Evolutionary conservation across 2,888 invertebrate genomes (phyloP).

Genomic region (Drosophila infuscata): DNA sequence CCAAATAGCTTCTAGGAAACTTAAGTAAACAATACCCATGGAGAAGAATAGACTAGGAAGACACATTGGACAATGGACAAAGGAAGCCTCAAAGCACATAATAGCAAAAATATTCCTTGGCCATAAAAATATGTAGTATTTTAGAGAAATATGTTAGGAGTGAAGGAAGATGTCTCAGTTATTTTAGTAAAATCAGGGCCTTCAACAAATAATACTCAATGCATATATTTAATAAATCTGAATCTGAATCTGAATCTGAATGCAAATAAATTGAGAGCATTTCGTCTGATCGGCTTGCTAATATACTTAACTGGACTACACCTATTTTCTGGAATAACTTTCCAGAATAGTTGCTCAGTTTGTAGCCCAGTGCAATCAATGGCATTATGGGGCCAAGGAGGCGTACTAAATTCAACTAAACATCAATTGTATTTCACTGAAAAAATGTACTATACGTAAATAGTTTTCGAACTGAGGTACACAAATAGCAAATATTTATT

Average conservation of each 20-base stretch:
- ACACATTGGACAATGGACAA: background rate
- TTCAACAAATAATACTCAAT: too few species aligned
- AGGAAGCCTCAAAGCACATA: background rate
- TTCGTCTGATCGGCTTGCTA: too few species aligned
- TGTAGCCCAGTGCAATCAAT: slow-evolving; percentile 3
- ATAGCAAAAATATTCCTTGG: background rate
- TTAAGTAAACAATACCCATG: background rate
- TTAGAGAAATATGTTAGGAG: background rate
- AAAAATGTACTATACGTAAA: background rate
- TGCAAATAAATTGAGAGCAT: too few species aligned
- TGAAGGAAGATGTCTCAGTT: background rate
- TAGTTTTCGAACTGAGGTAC: slow-evolving; percentile 7
- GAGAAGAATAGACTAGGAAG: background rate
- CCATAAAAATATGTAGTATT: background rate
- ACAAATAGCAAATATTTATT: slow-evolving; percentile 25
- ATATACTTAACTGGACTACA: background rate
- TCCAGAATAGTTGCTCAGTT: too few species aligned
- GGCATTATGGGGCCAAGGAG: slow-evolving; percentile 6
- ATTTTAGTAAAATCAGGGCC: background rate
- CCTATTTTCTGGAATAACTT: background rate
- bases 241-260: too few species aligned
- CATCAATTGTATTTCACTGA: slow-evolving; percentile 3
- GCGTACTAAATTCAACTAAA: slow-evolving; percentile 9
- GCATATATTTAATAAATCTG: background rate
- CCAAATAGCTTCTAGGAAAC: background rate